Evolutionary conservation across 2,797 vertebrate species (phyloP).

Genomic region (Microctenopoma stevenorrisi): DNA sequence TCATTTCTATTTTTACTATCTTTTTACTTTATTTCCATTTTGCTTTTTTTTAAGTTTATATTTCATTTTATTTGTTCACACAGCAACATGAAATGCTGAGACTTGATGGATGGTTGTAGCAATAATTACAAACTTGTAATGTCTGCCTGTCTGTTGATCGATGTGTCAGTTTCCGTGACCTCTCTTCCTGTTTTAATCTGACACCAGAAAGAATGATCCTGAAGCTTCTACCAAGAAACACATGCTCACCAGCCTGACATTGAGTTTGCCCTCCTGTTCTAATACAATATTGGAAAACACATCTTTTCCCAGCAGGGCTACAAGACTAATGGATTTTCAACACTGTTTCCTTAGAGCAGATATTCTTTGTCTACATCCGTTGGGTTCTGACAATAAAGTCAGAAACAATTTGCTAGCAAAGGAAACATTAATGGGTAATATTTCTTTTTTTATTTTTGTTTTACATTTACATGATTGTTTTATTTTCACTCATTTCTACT

Average conservation of each 20-base stretch:
- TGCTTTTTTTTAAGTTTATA: neutral
- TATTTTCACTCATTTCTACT: too few species aligned
- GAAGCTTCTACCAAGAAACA: neutral
- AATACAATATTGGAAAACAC: constrained; percentile 10
- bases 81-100: constrained; percentile 11
- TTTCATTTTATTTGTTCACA: neutral
- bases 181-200: constrained; percentile 8
- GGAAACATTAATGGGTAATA: neutral
- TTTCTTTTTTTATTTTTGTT: neutral
- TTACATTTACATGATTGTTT: neutral
- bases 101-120: constrained; percentile 43
- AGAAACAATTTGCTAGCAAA: neutral
- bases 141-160: constrained; percentile 34
- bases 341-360: constrained; percentile 1
- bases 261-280: constrained; percentile 12
- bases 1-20: too few species aligned
- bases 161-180: constrained; percentile 27
- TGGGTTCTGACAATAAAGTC: neutral
- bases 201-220: constrained; percentile 54
- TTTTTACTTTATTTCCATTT: neutral
- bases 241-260: constrained; percentile 3
- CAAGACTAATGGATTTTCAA: constrained; percentile 5
- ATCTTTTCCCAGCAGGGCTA: neutral
- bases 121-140: constrained; percentile 49
- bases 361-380: neutral